These are phyloP conservation scores for Acipenser oxyrinchus DNA, from an alignment of 2,797 vertebrate species.

Conservation along the genomic window DNA sequence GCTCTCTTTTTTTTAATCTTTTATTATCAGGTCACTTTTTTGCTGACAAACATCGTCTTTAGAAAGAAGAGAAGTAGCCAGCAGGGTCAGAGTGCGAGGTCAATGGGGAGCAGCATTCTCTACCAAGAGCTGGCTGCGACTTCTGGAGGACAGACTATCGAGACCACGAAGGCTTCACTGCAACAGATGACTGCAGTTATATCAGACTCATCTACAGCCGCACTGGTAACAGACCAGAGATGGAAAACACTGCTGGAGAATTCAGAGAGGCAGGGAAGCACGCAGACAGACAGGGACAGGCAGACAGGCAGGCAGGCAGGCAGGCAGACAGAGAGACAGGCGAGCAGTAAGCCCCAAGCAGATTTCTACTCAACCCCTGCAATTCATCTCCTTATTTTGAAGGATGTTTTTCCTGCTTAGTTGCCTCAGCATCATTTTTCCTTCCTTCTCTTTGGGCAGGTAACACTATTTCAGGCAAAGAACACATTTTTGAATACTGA, in stretches of 20 bases:
- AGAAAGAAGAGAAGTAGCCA: conserved; percentile 6
- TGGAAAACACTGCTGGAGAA: too few relatives aligned
- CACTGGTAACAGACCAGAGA: conserved; percentile 34
- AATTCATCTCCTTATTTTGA: too few relatives aligned
- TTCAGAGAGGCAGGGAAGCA: too few relatives aligned
- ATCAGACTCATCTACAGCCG: conserved; percentile 30
- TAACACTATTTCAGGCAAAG: conserved; percentile 47
- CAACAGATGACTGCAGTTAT: conserved; percentile 34
- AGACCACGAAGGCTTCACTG: conserved; percentile 38
- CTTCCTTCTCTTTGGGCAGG: not conserved
- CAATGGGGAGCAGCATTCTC: conserved; percentile 12
- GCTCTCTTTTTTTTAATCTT: not conserved
- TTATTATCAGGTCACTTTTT: conserved; percentile 47
- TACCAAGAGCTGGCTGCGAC: conserved; percentile 46
- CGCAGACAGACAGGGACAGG: too few relatives aligned
- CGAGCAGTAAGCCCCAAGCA: too few relatives aligned
- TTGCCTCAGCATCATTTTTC: not conserved
- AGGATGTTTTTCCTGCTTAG: not conserved
- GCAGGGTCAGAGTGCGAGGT: not conserved
- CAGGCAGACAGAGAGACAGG: too few relatives aligned
- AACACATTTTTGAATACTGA: conserved; percentile 35
- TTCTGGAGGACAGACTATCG: conserved; percentile 47
- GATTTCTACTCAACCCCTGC: too few relatives aligned
- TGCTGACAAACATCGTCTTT: conserved; percentile 33
- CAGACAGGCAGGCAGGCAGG: too few relatives aligned